Base-by-base conservation (phyloP, 2,888 invertebrate genomes). In the Catocala sponsa region DNA sequence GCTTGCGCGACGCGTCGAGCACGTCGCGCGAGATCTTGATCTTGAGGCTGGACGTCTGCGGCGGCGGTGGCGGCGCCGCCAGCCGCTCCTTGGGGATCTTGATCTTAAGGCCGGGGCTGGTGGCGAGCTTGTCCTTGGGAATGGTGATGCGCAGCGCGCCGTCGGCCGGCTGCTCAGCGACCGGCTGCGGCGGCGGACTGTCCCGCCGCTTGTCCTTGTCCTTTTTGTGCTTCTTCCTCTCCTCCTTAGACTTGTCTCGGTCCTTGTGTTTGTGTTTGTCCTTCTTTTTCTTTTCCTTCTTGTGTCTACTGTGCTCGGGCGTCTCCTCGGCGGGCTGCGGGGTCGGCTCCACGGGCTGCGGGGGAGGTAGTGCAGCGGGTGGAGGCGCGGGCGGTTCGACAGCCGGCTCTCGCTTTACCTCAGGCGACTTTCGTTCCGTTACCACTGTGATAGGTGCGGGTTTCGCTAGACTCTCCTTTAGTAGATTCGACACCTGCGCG, bases 21-120 rank as follows among this genome's bases (percentile, higher is more conserved):
- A 96, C 95, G 70, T 97, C 97, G 81, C 97, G 97, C 33, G 97
- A 96, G 72, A 98, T 97, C 92, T 97, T 98, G 76, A 98, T 97
- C 88, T 97, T 97, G 47, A 97, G 88, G 1, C 96, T 95, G 4
- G 95, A 90, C 0, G 89, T 77, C 41, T 90, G 89, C 2, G 91
- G 91, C 32, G 88, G 91, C 0, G 88, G 95, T 70, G 88, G 93
- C 55, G 93, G 95, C 53, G 94, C 94, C 74, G 96, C 96, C 47
- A 97, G 87, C 55, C 96, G 93, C 70, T 97, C 97, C 82, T 97
- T 97, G 0, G 97, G 96, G 55, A 98, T 98, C 87, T 97, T 98
- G 53, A 98, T 97, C 87, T 98, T 98, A 51, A 98, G 84, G 0
- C 96, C 96, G 0, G 94, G 92, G 55, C 90, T 90, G 0, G 92